Evolutionary conservation across 2,797 vertebrate genomes (phyloP).

Genomic region (Ammospiza maritima): DNA sequence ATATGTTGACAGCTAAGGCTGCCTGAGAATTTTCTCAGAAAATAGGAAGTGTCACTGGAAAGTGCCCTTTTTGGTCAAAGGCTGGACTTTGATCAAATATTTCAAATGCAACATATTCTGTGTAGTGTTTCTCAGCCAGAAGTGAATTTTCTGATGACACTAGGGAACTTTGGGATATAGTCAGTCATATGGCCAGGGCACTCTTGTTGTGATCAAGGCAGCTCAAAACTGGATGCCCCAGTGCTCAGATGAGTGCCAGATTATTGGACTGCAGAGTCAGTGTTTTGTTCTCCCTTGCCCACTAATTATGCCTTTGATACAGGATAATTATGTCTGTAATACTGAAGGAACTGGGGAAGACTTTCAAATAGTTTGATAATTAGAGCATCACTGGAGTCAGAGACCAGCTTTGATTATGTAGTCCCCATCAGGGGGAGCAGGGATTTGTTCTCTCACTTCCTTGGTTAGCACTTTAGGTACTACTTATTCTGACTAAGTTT

Average conservation of each 20-base stretch:
- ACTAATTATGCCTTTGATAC: constrained; percentile 12
- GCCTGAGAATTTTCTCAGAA: constrained; percentile 5
- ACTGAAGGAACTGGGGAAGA: neutral
- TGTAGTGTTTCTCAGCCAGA: neutral
- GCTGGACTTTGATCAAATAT: neutral
- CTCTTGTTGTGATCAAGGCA: neutral
- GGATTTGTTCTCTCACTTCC: constrained; percentile 17
- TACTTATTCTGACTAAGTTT: constrained; percentile 27
- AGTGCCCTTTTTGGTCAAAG: neutral
- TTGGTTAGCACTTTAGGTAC: neutral
- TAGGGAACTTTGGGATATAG: neutral
- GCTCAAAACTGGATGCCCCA: neutral
- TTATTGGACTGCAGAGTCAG: neutral
- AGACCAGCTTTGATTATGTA: neutral
- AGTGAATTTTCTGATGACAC: neutral
- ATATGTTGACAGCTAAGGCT: constrained; percentile 34
- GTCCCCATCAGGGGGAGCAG: neutral
- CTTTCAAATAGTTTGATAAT: constrained; percentile 15
- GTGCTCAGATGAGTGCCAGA: neutral
- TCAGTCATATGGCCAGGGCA: neutral
- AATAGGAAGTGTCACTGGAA: neutral
- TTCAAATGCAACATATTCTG: neutral
- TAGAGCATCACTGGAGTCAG: neutral
- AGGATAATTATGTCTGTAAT: neutral
- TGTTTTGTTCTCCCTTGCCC: neutral